Evolutionary conservation across 1,140 invertebrate species (phyloP), one percentile per base, ranked within the genome.

Genomic region (Drosophila willistoni): DNA sequence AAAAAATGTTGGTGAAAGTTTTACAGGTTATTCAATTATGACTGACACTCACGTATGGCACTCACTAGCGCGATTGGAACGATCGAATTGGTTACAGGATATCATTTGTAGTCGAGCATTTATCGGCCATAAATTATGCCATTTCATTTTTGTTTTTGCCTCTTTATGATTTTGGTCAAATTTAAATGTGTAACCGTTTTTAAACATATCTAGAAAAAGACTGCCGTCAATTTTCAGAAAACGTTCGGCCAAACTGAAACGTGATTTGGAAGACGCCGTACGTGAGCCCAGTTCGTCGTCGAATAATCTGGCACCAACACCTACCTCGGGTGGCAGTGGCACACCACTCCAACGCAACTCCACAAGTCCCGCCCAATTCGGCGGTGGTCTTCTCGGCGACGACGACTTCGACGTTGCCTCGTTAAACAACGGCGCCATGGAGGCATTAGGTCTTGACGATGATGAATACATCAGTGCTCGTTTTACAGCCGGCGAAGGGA

Each of bases 211-310:
- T 89, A 92, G 83, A 91, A 91, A 91, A 91, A 92, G 91, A 91
- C 90, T 92, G 91, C 90, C 90, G 90, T 92, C 91, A 86, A 89
- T 91, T 84, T 92, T 92, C 93, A 98, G 97, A 92, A 96, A 97
- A 93, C 95, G 96, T 90, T 96, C 97, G 92, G 96, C 96, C 61
- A 96, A 96, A 93, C 94, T 98, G 90, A 95, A 96, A 91, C 96
- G 97, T 92, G 97, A 99, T 81, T 93, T 99, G 33, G 97, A 98
- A 93, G 98, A 99, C 91, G 98, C 98, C 13, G 97, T 97, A 1
- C 93, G 93, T 66, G 94, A 95, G 89, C 78, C 90, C 7, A 75
- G 73, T 55, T 80, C 90, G 10, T 66, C 93, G 51, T 91, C 42
- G 42, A 75, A 92, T 34, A 79, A 74, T 61, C 85, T 70, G n/a